Conservation (phyloP, 1,140 invertebrate genomes). For the Ephestia elutella region DNA sequence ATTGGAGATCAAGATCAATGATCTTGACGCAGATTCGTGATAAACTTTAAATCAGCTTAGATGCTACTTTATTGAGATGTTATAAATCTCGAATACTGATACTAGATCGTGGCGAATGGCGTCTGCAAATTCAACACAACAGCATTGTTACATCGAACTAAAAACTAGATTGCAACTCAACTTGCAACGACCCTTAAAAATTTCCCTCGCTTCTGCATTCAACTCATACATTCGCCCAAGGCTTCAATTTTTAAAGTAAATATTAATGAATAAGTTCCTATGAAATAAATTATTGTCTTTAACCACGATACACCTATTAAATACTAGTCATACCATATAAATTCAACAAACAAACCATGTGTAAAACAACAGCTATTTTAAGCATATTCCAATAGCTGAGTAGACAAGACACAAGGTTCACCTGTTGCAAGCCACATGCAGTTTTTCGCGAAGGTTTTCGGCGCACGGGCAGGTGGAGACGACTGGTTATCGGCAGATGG, state of each 20-base stretch:
- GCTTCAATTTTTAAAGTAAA: too few species aligned
- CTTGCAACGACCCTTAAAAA: too few species aligned
- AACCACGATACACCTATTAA: too few species aligned
- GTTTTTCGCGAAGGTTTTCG: constrained; percentile 44
- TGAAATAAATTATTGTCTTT: too few species aligned
- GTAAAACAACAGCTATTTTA: constrained; percentile 5
- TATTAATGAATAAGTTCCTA: too few species aligned
- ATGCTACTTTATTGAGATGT: neutral
- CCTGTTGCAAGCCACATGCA: constrained; percentile 25
- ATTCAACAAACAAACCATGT: neutral
- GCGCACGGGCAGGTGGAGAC: constrained; percentile 30
- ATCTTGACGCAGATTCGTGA: neutral
- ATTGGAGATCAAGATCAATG: neutral
- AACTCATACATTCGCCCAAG: too few species aligned
- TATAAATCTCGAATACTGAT: neutral
- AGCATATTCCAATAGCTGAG: constrained; percentile 10
- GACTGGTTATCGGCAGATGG: constrained; percentile 39
- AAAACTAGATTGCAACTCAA: too few species aligned
- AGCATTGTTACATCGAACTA: too few species aligned
- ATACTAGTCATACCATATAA: too few species aligned
- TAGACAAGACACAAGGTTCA: constrained; percentile 16
- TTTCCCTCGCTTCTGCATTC: too few species aligned
- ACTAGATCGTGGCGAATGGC: too few species aligned
- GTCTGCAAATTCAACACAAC: too few species aligned
- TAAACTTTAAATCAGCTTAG: neutral